Evolutionary conservation across 2,113 vertebrate species (phyloP).

Genomic region (Plotosus lineatus): DNA sequence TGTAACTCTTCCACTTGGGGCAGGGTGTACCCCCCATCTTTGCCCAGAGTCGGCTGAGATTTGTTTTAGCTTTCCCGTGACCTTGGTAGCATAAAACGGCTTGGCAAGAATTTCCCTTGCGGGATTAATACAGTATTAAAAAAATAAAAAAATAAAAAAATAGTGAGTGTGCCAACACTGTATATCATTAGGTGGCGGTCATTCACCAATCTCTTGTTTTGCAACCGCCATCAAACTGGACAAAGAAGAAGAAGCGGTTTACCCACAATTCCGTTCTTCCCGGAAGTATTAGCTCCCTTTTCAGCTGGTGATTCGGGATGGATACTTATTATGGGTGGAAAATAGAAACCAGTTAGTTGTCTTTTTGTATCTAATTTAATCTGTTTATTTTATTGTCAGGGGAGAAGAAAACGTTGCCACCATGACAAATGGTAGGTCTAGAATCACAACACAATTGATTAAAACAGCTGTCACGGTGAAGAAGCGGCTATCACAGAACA

Average conservation of each 20-base stretch:
- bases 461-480: not conserved
- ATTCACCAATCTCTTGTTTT: not conserved
- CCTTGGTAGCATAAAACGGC: too few species aligned
- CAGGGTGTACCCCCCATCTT: too few species aligned
- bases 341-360: conserved; percentile 15
- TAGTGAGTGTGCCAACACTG: not conserved
- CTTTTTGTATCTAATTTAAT: not conserved
- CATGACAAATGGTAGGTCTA: conserved; percentile 74
- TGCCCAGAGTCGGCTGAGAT: too few species aligned
- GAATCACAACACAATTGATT: not conserved
- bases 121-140: too few species aligned
- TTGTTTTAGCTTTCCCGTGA: too few species aligned
- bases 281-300: conserved; percentile 8
- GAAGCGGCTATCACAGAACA: not conserved
- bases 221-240: not conserved
- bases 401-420: conserved; percentile 54
- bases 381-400: not conserved
- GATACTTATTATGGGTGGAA: conserved; percentile 54
- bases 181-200: not conserved
- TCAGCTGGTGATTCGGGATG: conserved; percentile 31
- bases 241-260: not conserved
- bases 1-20: too few species aligned
- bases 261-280: conserved; percentile 20
- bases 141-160: too few species aligned
- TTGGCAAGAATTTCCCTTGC: too few species aligned